Conservation (phyloP, 2,888 invertebrate genomes). For the Leptinotarsa rubiginosa region DNA sequence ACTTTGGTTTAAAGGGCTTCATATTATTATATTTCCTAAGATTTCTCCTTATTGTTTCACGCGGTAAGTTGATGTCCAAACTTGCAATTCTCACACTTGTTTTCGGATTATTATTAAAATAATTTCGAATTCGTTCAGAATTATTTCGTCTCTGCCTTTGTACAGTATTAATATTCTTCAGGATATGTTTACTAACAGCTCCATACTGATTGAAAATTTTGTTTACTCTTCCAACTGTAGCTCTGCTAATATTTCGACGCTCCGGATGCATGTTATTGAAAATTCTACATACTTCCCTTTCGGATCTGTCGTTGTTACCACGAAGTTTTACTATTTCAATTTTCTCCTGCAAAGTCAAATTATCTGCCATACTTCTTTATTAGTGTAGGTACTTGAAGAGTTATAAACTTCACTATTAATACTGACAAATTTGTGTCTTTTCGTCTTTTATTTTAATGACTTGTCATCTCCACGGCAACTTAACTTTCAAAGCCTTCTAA, state of each 20-base stretch:
- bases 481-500: too few species aligned
- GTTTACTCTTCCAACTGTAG: not conserved
- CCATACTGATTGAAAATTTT: not conserved
- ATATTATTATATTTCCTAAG: not conserved
- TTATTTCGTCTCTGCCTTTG: not conserved
- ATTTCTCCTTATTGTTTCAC: not conserved
- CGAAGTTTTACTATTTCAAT: not conserved
- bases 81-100: not conserved
- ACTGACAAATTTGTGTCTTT: too few species aligned
- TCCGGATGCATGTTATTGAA: not conserved
- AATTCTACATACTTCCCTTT: not conserved
- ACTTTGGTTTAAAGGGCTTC: not conserved
- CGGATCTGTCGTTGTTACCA: conserved; percentile 1
- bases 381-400: too few species aligned
- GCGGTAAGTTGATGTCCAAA: not conserved
- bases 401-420: too few species aligned
- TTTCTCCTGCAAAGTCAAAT: too few species aligned
- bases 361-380: too few species aligned
- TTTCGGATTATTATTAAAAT: not conserved
- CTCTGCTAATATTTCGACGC: not conserved
- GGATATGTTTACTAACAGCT: not conserved
- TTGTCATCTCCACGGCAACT: too few species aligned
- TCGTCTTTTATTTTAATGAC: too few species aligned
- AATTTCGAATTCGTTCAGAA: not conserved
- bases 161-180: not conserved